Conservation (phyloP, 2,797 vertebrate genomes). For the Macrochelys suwanniensis region DNA sequence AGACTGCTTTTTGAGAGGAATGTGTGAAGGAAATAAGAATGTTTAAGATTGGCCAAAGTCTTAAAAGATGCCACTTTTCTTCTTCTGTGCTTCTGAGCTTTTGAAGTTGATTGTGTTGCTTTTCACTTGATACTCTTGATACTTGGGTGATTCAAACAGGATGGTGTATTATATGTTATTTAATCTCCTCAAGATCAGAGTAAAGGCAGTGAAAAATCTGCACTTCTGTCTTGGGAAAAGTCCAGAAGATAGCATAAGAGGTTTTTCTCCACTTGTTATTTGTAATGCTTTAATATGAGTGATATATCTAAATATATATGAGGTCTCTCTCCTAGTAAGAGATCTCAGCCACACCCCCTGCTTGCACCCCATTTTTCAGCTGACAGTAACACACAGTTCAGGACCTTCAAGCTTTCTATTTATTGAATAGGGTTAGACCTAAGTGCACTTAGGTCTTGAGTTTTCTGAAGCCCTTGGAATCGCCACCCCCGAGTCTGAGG, state of each 20-base stretch:
- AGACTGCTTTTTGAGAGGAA: neutral
- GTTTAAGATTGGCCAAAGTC: neutral
- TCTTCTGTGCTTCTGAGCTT: neutral
- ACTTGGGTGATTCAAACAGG: neutral
- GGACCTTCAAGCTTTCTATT: neutral
- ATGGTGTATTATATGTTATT: neutral
- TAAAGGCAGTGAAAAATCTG: neutral
- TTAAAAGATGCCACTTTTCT: neutral
- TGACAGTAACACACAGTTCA: neutral
- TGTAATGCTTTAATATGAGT: neutral
- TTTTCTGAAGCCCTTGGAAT: neutral
- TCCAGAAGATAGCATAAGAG: neutral
- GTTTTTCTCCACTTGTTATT: neutral
- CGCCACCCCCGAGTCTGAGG: neutral
- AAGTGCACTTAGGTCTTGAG: neutral
- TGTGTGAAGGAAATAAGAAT: rapidly evolving
- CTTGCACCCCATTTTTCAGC: neutral
- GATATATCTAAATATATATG: neutral
- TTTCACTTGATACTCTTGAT: neutral
- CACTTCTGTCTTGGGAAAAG: neutral
- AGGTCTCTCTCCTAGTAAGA: neutral
- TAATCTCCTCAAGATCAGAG: neutral
- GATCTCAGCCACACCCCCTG: neutral
- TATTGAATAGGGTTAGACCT: neutral
- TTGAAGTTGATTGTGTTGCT: neutral